Conservation (phyloP, 2,113 vertebrate species). For the Emydura subglobosa region DNA sequence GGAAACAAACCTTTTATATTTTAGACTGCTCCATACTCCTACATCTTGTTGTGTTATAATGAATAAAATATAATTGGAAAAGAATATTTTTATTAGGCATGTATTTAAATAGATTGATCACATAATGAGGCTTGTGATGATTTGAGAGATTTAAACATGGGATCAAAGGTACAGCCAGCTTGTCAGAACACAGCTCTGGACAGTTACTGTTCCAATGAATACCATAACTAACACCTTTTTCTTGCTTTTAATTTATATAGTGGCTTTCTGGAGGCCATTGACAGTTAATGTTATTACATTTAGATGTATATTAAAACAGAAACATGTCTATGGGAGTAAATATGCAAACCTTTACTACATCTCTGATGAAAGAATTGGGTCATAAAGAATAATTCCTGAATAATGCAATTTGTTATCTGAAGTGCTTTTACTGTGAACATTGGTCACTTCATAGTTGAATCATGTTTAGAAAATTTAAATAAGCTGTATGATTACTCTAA, state of each 20-base stretch:
- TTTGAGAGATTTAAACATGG: background rate
- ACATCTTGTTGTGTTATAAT: background rate
- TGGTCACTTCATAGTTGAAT: conserved; percentile 78
- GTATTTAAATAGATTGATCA: background rate
- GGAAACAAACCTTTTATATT: conserved; percentile 12
- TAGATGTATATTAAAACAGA: background rate
- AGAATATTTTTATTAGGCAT: background rate
- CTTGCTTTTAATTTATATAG: background rate
- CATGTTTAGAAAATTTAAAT: conserved; percentile 82
- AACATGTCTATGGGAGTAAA: background rate
- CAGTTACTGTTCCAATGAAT: background rate
- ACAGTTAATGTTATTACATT: background rate
- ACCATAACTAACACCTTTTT: background rate
- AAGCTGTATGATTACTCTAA: conserved; percentile 78
- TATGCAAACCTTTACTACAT: background rate
- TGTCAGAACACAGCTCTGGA: background rate
- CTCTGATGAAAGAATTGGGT: conserved; percentile 29
- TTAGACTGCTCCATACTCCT: background rate
- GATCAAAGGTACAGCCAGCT: background rate
- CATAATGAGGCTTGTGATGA: background rate
- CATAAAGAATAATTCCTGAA: conserved; percentile 64
- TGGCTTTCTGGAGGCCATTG: background rate
- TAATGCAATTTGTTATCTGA: conserved; percentile 32
- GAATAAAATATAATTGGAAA: background rate
- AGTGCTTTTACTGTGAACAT: conserved; percentile 67